Evolutionary conservation across 2,113 vertebrate genomes (phyloP).

Genomic region (Saccopteryx bilineata): DNA sequence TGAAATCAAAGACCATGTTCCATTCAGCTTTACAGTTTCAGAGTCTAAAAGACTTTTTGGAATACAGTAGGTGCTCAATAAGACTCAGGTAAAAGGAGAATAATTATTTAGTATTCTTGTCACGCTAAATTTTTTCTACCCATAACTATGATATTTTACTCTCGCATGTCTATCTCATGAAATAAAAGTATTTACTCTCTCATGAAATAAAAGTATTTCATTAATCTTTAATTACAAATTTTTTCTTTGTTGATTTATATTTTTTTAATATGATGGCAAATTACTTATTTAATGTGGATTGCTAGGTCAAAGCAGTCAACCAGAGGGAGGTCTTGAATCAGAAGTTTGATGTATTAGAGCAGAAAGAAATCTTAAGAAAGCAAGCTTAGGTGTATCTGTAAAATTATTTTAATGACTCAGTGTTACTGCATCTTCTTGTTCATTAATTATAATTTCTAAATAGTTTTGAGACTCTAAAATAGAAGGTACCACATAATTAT

Average conservation of each 20-base stretch:
- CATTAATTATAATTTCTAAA: conserved; percentile 63
- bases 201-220: neutral
- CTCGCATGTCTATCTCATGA: too few species aligned
- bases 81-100: neutral
- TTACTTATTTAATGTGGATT: neutral
- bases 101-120: neutral
- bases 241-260: neutral
- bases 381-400: neutral
- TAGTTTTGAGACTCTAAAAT: conserved; percentile 58
- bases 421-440: neutral
- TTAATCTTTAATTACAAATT: neutral
- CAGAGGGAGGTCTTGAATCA: neutral
- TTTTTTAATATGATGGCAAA: neutral
- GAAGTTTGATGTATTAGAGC: neutral
- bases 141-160: neutral
- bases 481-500: conserved; percentile 19
- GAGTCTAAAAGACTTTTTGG: neutral
- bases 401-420: conserved; percentile 52
- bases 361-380: conserved; percentile 5
- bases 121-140: neutral
- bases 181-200: neutral
- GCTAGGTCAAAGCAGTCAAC: neutral
- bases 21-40: neutral
- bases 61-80: neutral
- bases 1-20: neutral